Evolutionary conservation across 2,113 vertebrate genomes (phyloP).

Genomic region (Hymenochirus boettgeri): DNA sequence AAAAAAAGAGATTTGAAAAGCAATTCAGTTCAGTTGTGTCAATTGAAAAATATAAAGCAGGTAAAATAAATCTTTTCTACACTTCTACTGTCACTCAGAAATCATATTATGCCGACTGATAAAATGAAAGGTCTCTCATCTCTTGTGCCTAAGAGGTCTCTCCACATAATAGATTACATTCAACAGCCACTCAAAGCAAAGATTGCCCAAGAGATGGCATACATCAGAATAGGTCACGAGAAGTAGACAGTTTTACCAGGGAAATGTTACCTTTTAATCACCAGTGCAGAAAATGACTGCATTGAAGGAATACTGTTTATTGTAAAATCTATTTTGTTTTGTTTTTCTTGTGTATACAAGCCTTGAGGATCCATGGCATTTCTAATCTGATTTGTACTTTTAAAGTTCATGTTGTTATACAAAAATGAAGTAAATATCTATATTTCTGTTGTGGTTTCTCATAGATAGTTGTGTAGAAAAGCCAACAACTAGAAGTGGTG

Average conservation of each 20-base stretch:
- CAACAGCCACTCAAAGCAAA: slow-evolving; percentile 10
- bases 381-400: too few species aligned
- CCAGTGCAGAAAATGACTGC: not conserved
- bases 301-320: not conserved
- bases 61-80: not conserved
- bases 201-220: not conserved
- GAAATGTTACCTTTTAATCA: slow-evolving; percentile 6
- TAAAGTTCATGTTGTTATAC: too few species aligned
- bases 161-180: slow-evolving; percentile 13
- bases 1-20: too few species aligned
- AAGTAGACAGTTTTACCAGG: not conserved
- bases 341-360: not conserved
- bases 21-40: too few species aligned
- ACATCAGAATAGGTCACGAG: not conserved
- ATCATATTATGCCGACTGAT: slow-evolving; percentile 15
- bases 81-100: not conserved
- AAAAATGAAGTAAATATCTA: too few species aligned
- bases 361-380: too few species aligned
- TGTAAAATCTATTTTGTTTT: not conserved
- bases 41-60: not conserved
- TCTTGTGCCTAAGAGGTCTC: slow-evolving; percentile 17
- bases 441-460: too few species aligned
- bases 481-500: too few species aligned
- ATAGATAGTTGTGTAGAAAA: too few species aligned
- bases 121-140: slow-evolving; percentile 6